A percentile compares a stretch with the other conserved stretches of the same genome.
Evolutionary conservation across 2,113 vertebrate species (phyloP).

Genomic region (Falcunculus frontatus): DNA sequence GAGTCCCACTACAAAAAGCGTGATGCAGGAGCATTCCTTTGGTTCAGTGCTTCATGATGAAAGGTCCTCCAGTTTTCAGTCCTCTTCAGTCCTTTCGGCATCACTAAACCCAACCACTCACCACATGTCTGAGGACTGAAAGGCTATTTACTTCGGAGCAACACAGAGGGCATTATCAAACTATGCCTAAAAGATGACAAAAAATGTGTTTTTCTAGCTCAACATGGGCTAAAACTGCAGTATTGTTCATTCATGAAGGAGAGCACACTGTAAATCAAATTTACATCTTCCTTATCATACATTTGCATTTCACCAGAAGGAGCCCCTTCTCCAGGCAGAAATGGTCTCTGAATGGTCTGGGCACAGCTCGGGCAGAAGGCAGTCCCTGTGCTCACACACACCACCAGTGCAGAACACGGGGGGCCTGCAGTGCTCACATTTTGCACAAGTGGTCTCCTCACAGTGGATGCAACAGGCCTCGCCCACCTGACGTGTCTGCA

Average conservation of each 20-base stretch:
- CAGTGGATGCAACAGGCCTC: too few relatives aligned
- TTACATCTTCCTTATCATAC: not conserved
- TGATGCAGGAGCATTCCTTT: fast-evolving
- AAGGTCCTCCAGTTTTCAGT: not conserved
- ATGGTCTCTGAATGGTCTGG: not conserved
- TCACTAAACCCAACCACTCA: not conserved
- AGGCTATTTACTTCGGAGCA: not conserved
- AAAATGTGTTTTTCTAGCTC: not conserved
- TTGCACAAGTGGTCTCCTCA: not conserved
- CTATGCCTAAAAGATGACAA: not conserved
- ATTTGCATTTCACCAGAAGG: not conserved
- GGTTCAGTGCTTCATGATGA: fast-evolving
- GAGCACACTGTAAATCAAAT: not conserved
- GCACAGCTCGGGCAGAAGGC: not conserved
- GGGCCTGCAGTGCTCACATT: too few relatives aligned
- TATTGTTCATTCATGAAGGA: not conserved
- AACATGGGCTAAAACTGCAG: not conserved
- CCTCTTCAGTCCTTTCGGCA: not conserved
- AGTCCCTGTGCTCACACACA: fast-evolving
- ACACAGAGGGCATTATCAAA: not conserved
- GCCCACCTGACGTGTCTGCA: not conserved
- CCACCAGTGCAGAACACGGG: fast-evolving
- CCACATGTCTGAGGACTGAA: not conserved
- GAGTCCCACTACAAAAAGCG: not conserved
- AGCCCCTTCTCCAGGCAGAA: not conserved